Evolutionary conservation across 2,888 invertebrate species (phyloP).

Genomic region (Cryptosula pallasiana): DNA sequence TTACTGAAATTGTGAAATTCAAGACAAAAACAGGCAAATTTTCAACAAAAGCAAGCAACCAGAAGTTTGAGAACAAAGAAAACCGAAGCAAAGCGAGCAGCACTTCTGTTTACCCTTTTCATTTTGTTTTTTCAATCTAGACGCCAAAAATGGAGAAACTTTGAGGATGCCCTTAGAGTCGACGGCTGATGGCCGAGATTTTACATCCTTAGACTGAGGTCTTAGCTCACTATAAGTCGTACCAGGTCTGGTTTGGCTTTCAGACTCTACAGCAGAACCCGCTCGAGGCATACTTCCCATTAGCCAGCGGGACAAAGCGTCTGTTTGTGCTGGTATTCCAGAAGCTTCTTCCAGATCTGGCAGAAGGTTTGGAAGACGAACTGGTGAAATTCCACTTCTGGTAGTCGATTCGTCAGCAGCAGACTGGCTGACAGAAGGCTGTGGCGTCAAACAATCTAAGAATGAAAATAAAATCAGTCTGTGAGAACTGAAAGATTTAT

Average conservation of each 20-base stretch:
- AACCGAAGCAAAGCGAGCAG: background rate
- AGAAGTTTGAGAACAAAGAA: too few species aligned
- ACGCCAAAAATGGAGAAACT: constrained; percentile 19
- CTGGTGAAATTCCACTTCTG: constrained; percentile 13
- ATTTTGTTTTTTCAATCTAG: background rate
- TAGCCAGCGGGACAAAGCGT: constrained; percentile 6
- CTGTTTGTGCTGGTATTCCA: background rate
- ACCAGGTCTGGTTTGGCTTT: constrained; percentile 1
- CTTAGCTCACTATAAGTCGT: constrained; percentile 21
- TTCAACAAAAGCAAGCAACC: too few species aligned
- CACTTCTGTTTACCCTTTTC: constrained; percentile 13
- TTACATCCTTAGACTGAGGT: background rate
- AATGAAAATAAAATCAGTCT: too few species aligned
- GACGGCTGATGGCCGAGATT: background rate
- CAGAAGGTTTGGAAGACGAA: constrained; percentile 2
- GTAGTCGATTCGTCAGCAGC: constrained; percentile 22
- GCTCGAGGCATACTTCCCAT: constrained; percentile 21
- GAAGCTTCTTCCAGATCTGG: constrained; percentile 8
- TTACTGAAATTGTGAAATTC: too few species aligned
- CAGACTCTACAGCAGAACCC: background rate
- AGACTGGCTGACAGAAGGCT: constrained; percentile 16
- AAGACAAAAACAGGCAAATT: too few species aligned
- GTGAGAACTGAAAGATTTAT: too few species aligned
- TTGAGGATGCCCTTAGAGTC: constrained; percentile 21
- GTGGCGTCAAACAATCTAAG: background rate